Percentiles rank a stretch among this genome's conserved stretches.
Conservation (phyloP, 1,140 invertebrate genomes). For the Neodiprion fabricii region DNA sequence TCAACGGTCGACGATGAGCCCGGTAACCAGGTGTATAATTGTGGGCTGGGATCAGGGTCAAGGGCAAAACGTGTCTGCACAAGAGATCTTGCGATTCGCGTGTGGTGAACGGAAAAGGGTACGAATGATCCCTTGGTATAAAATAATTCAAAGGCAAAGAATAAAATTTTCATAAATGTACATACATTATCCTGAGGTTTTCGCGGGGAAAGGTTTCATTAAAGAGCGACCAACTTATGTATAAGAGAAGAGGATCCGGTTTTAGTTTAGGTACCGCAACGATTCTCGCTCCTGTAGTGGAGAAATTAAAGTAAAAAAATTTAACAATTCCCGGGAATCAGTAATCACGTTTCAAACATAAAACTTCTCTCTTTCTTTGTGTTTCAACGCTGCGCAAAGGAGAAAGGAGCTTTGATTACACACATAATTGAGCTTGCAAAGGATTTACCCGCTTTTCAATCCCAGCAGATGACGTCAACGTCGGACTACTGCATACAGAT, state of each 20-base stretch:
- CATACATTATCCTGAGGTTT: not conserved
- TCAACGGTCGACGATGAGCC: too few relatives aligned
- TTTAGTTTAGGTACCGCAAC: too few relatives aligned
- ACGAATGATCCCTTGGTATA: not conserved
- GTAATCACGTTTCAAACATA: not conserved
- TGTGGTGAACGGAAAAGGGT: not conserved
- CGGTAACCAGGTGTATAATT: too few relatives aligned
- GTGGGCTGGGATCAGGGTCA: too few relatives aligned
- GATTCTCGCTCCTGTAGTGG: too few relatives aligned
- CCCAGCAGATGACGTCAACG: too few relatives aligned
- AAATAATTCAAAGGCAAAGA: not conserved
- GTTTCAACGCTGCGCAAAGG: not conserved
- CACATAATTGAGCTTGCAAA: too few relatives aligned
- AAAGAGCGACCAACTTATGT: not conserved
- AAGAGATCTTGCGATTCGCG: not conserved
- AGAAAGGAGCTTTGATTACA: too few relatives aligned
- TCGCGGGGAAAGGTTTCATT: not conserved
- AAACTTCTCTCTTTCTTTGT: not conserved
- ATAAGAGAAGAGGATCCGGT: too few relatives aligned
- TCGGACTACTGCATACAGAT: too few relatives aligned
- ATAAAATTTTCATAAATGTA: conserved; percentile 1
- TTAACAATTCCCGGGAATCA: not conserved
- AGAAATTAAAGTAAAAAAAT: not conserved
- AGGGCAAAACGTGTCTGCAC: not conserved
- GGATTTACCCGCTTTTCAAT: too few relatives aligned